phyloP scores from a whole-genome alignment of 1,140 invertebrate genomes.

The Hydropsyche tenuis region DNA sequence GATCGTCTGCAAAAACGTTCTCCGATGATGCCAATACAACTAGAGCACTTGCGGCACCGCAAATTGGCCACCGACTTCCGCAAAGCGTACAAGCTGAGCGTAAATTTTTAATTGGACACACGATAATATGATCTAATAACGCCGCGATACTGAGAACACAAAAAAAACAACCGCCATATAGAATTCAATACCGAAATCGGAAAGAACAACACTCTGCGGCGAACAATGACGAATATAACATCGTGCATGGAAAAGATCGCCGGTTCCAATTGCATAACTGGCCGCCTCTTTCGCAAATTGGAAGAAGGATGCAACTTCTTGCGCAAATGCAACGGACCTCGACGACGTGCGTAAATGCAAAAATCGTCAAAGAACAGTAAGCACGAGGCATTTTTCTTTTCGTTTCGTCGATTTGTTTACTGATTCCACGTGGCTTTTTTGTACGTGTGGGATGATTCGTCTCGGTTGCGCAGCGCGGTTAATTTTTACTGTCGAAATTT shows the following conservation, averaged over 20 bases:
- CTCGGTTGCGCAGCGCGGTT: too few relatives aligned
- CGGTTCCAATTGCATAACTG: not conserved
- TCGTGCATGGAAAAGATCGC: not conserved
- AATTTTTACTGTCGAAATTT: too few relatives aligned
- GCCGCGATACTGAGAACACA: slow-evolving; percentile 1
- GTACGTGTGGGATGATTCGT: too few relatives aligned
- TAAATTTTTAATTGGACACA: slow-evolving; percentile 16
- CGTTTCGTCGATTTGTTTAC: not conserved
- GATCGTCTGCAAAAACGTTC: slow-evolving; percentile 5
- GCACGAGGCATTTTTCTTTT: not conserved
- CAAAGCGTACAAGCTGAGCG: slow-evolving; percentile 5
- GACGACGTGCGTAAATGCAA: slow-evolving; percentile 11
- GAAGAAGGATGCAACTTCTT: slow-evolving; percentile 9
- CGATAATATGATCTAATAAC: slow-evolving; percentile 15
- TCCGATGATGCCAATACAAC: slow-evolving; percentile 3
- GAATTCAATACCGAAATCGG: not conserved
- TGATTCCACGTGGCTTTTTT: slow-evolving; percentile 6
- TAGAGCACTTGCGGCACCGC: slow-evolving; percentile 19
- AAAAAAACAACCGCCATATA: not conserved
- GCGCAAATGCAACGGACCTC: slow-evolving; percentile 8
- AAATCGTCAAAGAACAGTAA: slow-evolving; percentile 12
- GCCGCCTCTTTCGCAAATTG: not conserved
- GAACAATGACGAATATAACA: not conserved
- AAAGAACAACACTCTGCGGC: not conserved
- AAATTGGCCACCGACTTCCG: slow-evolving; percentile 10